Evolutionary conservation across 1,140 invertebrate species (phyloP).

Genomic region (Spodoptera frugiperda): DNA sequence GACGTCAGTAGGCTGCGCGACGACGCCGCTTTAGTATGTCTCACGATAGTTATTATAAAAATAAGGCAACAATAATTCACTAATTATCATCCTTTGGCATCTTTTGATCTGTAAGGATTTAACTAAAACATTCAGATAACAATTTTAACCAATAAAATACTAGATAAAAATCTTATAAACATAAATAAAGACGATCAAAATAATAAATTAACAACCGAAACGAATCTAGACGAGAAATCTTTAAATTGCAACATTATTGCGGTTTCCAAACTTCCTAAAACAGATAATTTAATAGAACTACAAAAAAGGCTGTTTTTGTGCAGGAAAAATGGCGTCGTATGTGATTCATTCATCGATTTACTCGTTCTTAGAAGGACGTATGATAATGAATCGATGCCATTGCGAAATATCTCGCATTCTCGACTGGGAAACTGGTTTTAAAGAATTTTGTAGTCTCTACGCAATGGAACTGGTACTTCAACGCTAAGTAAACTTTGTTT

Average conservation of each 20-base stretch:
- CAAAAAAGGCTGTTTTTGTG: neutral
- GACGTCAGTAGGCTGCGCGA: no score
- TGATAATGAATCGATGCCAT: conserved; percentile 19
- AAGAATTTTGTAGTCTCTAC: neutral
- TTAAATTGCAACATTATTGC: neutral
- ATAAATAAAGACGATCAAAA: neutral
- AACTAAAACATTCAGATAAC: neutral
- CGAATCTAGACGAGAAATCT: neutral
- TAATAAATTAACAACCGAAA: neutral
- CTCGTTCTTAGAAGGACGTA: conserved; percentile 24
- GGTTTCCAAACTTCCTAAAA: neutral
- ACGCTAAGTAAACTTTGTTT: no score
- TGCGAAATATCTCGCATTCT: conserved; percentile 12
- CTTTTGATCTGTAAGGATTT: neutral
- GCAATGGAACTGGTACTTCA: neutral
- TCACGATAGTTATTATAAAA: no score
- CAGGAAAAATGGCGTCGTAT: neutral
- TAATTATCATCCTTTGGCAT: no score
- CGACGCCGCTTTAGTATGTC: no score
- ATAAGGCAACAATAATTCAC: no score
- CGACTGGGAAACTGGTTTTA: neutral
- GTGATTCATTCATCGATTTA: conserved; percentile 14
- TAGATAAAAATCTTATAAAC: neutral
- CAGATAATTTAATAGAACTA: neutral
- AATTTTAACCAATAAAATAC: neutral